A percentile compares a stretch with the other conserved stretches of the same genome.
These are phyloP conservation scores for Darevskia mixta DNA, from an alignment of 2,797 vertebrate genomes.

Conservation along the genomic window DNA sequence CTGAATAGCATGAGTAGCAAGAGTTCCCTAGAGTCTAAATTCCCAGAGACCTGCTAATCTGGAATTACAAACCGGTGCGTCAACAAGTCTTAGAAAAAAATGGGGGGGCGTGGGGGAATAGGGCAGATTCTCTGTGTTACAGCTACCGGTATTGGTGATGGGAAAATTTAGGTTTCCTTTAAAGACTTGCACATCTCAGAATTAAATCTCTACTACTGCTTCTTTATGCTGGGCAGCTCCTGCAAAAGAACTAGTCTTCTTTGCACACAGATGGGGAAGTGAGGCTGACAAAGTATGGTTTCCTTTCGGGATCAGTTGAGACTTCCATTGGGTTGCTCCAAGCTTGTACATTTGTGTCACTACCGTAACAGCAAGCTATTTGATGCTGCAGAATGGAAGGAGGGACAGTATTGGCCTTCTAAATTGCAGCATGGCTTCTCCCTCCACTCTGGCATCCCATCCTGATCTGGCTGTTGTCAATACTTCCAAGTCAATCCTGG, in stretches of 20 bases:
- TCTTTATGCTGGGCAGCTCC: not conserved
- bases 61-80: not conserved
- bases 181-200: not conserved
- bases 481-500: not conserved
- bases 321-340: not conserved
- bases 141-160: not conserved
- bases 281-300: not conserved
- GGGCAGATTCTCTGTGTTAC: not conserved
- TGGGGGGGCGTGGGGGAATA: too few species aligned
- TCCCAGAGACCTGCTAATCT: slow-evolving; percentile 3
- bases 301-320: not conserved
- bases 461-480: not conserved
- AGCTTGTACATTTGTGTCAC: not conserved
- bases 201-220: not conserved
- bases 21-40: not conserved
- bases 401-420: not conserved
- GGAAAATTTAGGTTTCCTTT: not conserved
- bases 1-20: slow-evolving; percentile 12
- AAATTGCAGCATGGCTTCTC: not conserved
- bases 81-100: not conserved
- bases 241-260: not conserved
- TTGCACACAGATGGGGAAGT: not conserved
- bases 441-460: not conserved
- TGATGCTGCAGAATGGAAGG: not conserved
- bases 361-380: not conserved